Conservation (phyloP, 2,888 invertebrate species). For the Eledona agricola region DNA sequence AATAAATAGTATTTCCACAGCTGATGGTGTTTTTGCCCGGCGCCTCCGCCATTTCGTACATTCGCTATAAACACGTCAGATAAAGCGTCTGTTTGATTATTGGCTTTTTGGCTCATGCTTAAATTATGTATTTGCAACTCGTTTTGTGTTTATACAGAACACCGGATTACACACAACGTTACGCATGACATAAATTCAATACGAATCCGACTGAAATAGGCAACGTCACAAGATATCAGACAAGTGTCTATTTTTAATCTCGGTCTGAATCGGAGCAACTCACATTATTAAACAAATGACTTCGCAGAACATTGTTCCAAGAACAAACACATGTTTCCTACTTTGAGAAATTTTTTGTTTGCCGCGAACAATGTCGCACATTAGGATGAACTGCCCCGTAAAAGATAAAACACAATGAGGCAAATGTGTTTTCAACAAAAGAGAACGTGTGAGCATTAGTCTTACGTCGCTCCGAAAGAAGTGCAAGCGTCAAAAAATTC, state of each 20-base stretch:
- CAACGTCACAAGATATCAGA: constrained; percentile 8
- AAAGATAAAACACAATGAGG: constrained; percentile 19
- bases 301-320: not conserved
- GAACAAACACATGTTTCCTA: constrained; percentile 15
- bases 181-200: constrained; percentile 30
- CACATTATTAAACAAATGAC: constrained; percentile 1
- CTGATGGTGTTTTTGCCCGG: no score
- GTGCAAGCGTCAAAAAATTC: constrained; percentile 7
- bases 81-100: constrained; percentile 13
- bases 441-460: constrained; percentile 30
- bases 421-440: constrained; percentile 30
- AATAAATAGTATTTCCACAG: no score
- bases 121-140: constrained; percentile 19
- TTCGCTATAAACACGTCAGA: no score
- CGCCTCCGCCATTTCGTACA: no score
- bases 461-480: constrained; percentile 26
- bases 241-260: constrained; percentile 2
- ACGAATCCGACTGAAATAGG: constrained; percentile 12
- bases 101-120: constrained; percentile 11
- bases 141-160: constrained; percentile 13
- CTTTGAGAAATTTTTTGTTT: constrained; percentile 23
- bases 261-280: not conserved
- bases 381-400: constrained; percentile 12
- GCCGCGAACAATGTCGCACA: constrained; percentile 17
- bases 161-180: constrained; percentile 10